Base-by-base conservation (phyloP, 2,888 invertebrate genomes). In the Sphaerophoria rueppellii region DNA sequence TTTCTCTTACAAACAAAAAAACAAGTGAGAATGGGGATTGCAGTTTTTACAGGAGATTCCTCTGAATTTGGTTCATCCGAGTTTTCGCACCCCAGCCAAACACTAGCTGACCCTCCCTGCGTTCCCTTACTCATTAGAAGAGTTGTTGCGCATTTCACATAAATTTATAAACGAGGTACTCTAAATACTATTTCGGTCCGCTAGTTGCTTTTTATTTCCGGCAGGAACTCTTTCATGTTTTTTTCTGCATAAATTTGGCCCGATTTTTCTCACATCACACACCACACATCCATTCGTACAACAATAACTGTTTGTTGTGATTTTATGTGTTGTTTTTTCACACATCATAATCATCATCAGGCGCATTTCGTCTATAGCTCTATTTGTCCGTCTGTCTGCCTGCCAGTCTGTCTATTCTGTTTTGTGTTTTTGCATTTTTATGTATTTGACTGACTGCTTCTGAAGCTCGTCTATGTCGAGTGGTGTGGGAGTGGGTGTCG, bases 241-340 rank as follows among this genome's bases (percentile, higher is more conserved):
- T 24, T 24, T 73, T 75, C 70, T 73, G 85, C 81, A 85, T 81
- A 81, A 69, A 85, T 81, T 85, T 85, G 40, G 55, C n/a, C 34
- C 40, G 55, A 14, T 69, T 61, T 48, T 67, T 48, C 70, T 46
- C 71, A 34, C 65, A 72, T 58, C 43, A 61, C 83, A 75, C 70
- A 60, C 52, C 61, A 12, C 9, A 4, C 43, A 9, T 9, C 9
- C 9, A 4, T 4, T 9, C 11, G 4, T 43, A 40, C 40, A 81
- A 85, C 80, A 80, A 85, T 77, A 85, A 85, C 81, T 85, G 80
- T 85, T 85, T 85, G 85, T 85, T 85, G 85, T 85, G 85, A 85
- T 85, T 85, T 85, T 85, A 77, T 85, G 63, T 85, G 81, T 86
- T 85, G 77, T 86, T 86, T 1, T 86, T 82, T 82, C 86, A 86